These are phyloP conservation scores for Nycteola revayana DNA, from an alignment of 2,888 invertebrate species.

Conservation along the genomic window DNA sequence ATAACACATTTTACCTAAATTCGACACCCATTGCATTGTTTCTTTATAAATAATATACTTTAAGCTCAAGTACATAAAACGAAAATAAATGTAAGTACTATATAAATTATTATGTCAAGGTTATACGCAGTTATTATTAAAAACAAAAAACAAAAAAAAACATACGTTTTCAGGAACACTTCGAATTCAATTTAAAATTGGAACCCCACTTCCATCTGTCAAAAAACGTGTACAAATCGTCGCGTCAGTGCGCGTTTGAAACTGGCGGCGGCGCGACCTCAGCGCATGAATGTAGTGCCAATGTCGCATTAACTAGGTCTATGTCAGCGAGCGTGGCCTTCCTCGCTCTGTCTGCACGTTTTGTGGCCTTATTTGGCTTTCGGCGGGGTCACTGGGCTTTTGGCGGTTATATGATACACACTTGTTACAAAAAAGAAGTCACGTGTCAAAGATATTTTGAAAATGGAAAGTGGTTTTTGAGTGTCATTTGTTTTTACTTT, in stretches of 20 bases:
- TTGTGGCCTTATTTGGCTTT: slow-evolving; percentile 54
- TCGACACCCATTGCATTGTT: no score
- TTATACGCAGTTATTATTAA: no score
- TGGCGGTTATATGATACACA: slow-evolving; percentile 27
- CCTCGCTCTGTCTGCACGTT: slow-evolving; percentile 44
- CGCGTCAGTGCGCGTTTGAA: slow-evolving; percentile 60
- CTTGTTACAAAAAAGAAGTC: slow-evolving; percentile 13
- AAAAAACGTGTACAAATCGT: slow-evolving; percentile 48
- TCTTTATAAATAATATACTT: no score
- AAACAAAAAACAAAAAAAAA: no score
- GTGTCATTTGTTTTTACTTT: no score
- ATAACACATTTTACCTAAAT: no score
- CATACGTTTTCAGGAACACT: no score
- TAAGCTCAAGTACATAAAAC: no score
- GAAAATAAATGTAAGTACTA: no score
- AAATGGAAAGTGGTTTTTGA: no score
- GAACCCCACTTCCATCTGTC: slow-evolving; percentile 40
- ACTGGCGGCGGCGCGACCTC: slow-evolving; percentile 70
- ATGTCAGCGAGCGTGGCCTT: slow-evolving; percentile 73
- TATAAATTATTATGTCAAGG: no score
- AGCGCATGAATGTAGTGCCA: slow-evolving; percentile 80
- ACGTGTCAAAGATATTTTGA: slow-evolving; percentile 2
- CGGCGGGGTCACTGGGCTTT: slow-evolving; percentile 43
- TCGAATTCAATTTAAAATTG: slow-evolving; percentile 26
- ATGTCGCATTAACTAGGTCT: slow-evolving; percentile 79